Evolutionary conservation across 1,140 invertebrate genomes (phyloP).

Genomic region (Euborellia annulipes): DNA sequence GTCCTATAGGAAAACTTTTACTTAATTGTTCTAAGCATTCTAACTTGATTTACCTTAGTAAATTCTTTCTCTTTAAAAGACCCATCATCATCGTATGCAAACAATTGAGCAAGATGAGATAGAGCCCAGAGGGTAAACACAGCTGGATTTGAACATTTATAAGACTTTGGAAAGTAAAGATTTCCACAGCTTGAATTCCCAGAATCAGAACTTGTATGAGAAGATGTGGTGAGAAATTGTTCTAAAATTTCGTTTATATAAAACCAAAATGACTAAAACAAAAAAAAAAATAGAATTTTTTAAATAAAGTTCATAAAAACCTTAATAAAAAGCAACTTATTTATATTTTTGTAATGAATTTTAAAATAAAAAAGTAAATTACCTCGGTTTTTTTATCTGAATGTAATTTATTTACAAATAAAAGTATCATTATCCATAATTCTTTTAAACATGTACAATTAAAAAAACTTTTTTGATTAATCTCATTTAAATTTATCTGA

Average conservation of each 20-base stretch:
- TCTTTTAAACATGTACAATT: constrained; percentile 29
- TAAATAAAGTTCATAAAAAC: no score
- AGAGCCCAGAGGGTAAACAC: constrained; percentile 27
- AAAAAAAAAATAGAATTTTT: constrained; percentile 1
- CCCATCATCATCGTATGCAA: constrained; percentile 24
- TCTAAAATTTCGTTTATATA: constrained; percentile 24
- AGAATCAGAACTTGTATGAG: constrained; percentile 9
- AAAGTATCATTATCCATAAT: constrained; percentile 29
- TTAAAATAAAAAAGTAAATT: no score
- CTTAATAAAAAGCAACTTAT: no score
- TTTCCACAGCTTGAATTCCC: constrained; percentile 10
- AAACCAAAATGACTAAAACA: constrained; percentile 26
- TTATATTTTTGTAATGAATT: no score
- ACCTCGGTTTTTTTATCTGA: constrained; percentile 19
- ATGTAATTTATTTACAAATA: constrained; percentile 18
- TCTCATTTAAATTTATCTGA: constrained; percentile 22
- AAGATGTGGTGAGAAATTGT: constrained; percentile 8
- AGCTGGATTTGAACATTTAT: constrained; percentile 24
- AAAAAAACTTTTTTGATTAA: constrained; percentile 26
- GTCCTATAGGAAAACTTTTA: no score
- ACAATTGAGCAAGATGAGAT: constrained; percentile 24
- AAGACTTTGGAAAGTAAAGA: constrained; percentile 9
- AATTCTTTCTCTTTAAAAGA: constrained; percentile 19
- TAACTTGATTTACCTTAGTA: constrained; percentile 7
- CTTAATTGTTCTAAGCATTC: no score